Evolutionary conservation across 2,888 invertebrate species (phyloP).

Genomic region (Orchestes rusci): DNA sequence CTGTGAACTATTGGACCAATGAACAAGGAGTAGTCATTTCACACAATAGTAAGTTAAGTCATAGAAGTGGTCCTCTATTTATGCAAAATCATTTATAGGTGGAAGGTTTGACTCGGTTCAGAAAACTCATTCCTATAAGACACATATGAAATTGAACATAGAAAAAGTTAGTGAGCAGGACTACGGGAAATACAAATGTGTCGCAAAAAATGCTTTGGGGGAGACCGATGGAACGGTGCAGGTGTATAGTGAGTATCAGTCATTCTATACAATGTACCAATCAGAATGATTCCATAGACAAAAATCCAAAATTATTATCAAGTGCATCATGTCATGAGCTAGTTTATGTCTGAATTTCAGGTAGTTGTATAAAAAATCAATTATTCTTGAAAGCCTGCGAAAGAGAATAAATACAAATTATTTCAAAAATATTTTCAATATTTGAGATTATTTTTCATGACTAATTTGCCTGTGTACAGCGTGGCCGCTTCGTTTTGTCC

Average conservation of each 20-base stretch:
- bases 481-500: too few species aligned
- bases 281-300: background rate
- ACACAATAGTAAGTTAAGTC: conserved; percentile 42
- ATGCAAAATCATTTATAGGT: conserved; percentile 25
- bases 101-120: conserved; percentile 57
- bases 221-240: conserved; percentile 68
- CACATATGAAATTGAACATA: conserved; percentile 64
- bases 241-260: conserved; percentile 57
- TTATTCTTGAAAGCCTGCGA: too few species aligned
- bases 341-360: too few species aligned
- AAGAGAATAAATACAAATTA: too few species aligned
- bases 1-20: conserved; percentile 80
- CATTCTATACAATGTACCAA: background rate
- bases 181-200: conserved; percentile 64
- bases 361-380: too few species aligned
- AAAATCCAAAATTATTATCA: conserved; percentile 11
- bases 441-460: too few species aligned
- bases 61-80: background rate
- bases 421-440: too few species aligned
- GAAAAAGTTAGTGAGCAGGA: conserved; percentile 54
- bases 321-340: too few species aligned
- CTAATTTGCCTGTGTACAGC: too few species aligned
- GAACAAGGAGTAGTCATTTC: conserved; percentile 69
- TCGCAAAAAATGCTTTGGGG: conserved; percentile 66
- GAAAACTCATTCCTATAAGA: conserved; percentile 63